phyloP scores from a whole-genome alignment of 2,888 invertebrate genomes.

The Tetramorium bicarinatum region DNA sequence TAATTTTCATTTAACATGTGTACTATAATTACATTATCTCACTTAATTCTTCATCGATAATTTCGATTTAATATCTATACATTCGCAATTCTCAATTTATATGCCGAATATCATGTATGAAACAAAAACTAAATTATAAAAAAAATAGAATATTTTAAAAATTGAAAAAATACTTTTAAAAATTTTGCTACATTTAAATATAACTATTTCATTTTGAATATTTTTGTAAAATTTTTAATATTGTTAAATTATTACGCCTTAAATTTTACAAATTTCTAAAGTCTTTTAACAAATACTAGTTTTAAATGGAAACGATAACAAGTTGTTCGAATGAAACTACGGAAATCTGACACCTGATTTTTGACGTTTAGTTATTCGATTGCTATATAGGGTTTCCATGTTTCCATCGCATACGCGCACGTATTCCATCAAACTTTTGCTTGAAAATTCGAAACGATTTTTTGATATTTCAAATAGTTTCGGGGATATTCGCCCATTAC shows the following conservation, averaged over 20 bases:
- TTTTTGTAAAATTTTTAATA: background rate
- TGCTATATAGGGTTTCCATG: conserved; percentile 9
- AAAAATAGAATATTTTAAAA: background rate
- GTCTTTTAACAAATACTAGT: conserved; percentile 12
- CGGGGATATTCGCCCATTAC: conserved; percentile 14
- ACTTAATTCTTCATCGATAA: background rate
- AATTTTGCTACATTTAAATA: background rate
- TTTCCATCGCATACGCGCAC: background rate
- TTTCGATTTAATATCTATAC: conserved; percentile 3
- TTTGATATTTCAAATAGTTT: conserved; percentile 45
- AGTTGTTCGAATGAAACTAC: background rate
- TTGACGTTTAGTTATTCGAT: conserved; percentile 27
- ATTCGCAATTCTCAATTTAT: background rate
- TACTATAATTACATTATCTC: background rate
- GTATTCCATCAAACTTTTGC: conserved; percentile 24
- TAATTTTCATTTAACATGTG: conserved; percentile 22
- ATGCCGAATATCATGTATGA: background rate
- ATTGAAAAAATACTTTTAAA: background rate
- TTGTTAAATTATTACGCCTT: background rate
- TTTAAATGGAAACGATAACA: conserved; percentile 9
- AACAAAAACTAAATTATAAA: conserved; percentile 11
- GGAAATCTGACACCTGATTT: conserved; percentile 26
- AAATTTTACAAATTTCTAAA: background rate
- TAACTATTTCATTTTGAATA: background rate
- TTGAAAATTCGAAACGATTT: conserved; percentile 43